phyloP scores from a whole-genome alignment of 2,113 vertebrate species.

The Takifugu flavidus region DNA sequence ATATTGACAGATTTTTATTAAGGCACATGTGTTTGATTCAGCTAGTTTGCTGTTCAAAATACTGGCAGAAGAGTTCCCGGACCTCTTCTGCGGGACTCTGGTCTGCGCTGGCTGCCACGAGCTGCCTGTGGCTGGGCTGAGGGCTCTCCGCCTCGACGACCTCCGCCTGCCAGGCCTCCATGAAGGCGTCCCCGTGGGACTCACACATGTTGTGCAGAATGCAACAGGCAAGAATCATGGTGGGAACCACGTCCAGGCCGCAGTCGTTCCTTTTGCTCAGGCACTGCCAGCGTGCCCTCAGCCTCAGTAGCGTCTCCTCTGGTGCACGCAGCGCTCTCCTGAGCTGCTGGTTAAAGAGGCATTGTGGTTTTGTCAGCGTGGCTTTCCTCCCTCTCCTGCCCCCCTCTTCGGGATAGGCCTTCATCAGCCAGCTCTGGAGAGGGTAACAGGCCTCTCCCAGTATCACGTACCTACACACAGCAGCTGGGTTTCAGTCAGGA shows the following conservation, averaged over 20 bases:
- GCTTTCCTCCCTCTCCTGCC: neutral
- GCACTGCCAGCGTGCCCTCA: constrained; percentile 71
- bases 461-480: constrained; percentile 61
- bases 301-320: constrained; percentile 63
- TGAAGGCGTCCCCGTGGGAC: constrained; percentile 67
- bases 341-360: constrained; percentile 63
- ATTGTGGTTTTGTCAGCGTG: constrained; percentile 27
- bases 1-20: neutral
- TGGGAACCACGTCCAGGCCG: constrained; percentile 70
- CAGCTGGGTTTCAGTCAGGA: constrained; percentile 8
- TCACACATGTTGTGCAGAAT: constrained; percentile 77
- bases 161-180: constrained; percentile 64
- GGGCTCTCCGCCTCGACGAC: constrained; percentile 62
- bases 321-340: constrained; percentile 38
- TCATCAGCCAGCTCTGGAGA: constrained; percentile 76
- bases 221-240: constrained; percentile 72
- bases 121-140: constrained; percentile 61
- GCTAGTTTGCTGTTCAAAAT: constrained; percentile 72
- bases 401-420: constrained; percentile 54
- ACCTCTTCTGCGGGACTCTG: constrained; percentile 71
- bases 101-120: constrained; percentile 50
- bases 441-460: constrained; percentile 73
- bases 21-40: constrained; percentile 8
- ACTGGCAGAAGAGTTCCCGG: constrained; percentile 76
- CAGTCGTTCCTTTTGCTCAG: constrained; percentile 75